Percentiles rank a stretch among this genome's conserved stretches.
Conservation (phyloP, 2,797 vertebrate genomes). For the Chiroxiphia lanceolata region DNA sequence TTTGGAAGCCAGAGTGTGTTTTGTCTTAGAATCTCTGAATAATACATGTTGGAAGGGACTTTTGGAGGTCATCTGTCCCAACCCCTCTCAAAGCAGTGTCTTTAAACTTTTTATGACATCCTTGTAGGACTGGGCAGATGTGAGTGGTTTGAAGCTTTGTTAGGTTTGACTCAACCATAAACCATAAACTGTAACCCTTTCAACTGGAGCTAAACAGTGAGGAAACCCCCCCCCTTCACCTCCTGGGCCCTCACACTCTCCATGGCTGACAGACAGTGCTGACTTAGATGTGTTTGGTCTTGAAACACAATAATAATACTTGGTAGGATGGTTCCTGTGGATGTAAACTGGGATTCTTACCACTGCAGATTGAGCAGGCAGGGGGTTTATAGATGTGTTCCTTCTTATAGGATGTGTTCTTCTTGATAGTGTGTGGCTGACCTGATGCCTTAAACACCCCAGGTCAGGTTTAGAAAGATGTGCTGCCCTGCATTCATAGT, state of each 20-base stretch:
- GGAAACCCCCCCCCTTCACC: background rate
- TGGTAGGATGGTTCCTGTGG: background rate
- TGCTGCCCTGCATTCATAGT: background rate
- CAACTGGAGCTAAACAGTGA: background rate
- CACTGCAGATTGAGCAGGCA: background rate
- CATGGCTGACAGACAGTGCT: background rate
- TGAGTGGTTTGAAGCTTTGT: background rate
- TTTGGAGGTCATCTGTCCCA: background rate
- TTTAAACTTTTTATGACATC: background rate
- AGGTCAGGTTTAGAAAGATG: background rate
- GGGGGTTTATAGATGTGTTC: background rate
- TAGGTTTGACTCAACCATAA: background rate
- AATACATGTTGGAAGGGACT: slow-evolving; percentile 22
- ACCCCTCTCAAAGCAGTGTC: background rate
- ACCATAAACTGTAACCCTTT: background rate
- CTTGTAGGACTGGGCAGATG: background rate
- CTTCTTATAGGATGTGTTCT: background rate
- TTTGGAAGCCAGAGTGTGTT: background rate
- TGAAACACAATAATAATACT: background rate
- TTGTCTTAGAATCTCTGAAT: slow-evolving; percentile 20
- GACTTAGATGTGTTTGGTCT: background rate
- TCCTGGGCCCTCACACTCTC: background rate
- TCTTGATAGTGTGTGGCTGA: background rate
- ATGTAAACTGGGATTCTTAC: background rate
- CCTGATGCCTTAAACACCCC: background rate